phyloP scores from a whole-genome alignment of 2,888 invertebrate species.

The Tipula confusa region DNA sequence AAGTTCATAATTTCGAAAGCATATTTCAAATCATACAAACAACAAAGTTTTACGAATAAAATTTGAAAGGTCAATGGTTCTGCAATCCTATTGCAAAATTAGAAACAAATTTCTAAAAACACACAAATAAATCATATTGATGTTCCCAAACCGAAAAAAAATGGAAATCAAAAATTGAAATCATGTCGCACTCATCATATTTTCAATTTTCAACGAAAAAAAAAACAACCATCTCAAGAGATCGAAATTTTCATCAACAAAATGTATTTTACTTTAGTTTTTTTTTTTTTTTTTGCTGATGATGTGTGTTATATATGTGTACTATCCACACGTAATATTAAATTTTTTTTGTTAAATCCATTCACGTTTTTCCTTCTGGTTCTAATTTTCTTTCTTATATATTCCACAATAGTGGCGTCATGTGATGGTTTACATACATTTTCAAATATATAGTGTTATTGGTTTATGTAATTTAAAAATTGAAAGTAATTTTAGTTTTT shows the following conservation, averaged over 20 bases:
- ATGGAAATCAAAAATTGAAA: not conserved
- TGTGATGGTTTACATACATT: not conserved
- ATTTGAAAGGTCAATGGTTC: too few relatives aligned
- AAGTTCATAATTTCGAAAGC: too few relatives aligned
- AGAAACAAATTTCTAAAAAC: too few relatives aligned
- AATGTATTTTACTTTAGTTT: not conserved
- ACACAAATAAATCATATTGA: not conserved
- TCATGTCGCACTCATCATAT: constrained; percentile 20
- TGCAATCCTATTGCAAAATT: too few relatives aligned
- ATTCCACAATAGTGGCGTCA: not conserved
- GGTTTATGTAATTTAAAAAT: not conserved
- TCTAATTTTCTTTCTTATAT: not conserved
- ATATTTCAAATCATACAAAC: too few relatives aligned
- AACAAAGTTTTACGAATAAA: too few relatives aligned
- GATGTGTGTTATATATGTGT: not conserved
- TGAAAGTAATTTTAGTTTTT: not conserved
- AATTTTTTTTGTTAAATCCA: not conserved
- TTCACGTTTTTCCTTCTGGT: constrained; percentile 7
- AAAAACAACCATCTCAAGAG: constrained; percentile 6
- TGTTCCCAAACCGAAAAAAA: not conserved
- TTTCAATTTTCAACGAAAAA: constrained; percentile 5
- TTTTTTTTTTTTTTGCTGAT: not conserved
- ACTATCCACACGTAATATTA: not conserved
- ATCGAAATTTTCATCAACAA: constrained; percentile 8
- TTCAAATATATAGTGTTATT: not conserved